Evolutionary conservation across 64 coral and sea anemone species (phyloP).

Genomic region (Pocillopora damicornis): DNA sequence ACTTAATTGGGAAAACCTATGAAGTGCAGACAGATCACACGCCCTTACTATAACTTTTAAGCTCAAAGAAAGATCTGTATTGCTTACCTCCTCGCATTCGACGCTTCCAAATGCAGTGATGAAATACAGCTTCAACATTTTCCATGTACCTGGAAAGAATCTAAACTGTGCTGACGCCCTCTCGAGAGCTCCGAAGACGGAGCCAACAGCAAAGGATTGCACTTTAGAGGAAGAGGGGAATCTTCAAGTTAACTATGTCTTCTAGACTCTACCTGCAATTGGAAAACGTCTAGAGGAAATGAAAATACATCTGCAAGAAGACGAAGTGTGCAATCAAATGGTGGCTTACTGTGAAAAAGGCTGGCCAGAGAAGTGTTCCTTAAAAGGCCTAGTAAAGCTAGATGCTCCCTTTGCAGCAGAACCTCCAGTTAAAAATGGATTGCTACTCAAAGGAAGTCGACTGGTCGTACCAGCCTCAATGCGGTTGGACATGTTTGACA

Average conservation of each 20-base stretch:
- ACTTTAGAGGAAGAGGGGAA: constrained; percentile 6
- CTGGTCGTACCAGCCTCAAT: background rate
- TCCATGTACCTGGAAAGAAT: constrained; percentile 45
- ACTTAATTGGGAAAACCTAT: constrained; percentile 6
- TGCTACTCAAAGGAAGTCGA: background rate
- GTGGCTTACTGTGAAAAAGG: background rate
- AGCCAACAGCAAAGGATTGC: constrained; percentile 2
- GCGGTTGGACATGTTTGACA: constrained; percentile 5
- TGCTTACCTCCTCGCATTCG: constrained; percentile 4
- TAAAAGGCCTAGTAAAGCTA: background rate
- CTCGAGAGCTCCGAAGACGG: constrained; percentile 7
- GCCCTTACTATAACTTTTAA: constrained; percentile 7
- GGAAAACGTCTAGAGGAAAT: constrained; percentile 17
- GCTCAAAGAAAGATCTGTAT: constrained; percentile 7
- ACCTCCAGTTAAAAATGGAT: background rate
- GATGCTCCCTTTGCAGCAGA: background rate
- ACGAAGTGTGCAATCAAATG: constrained; percentile 17
- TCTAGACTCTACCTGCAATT: constrained; percentile 13
- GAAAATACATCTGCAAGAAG: background rate
- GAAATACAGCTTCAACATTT: constrained; percentile 20
- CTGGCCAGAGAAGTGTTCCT: background rate
- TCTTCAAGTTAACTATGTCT: constrained; percentile 11
- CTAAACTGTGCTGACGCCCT: constrained; percentile 39
- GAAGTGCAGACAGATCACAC: constrained; percentile 5
- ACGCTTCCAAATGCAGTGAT: constrained; percentile 5